Evolutionary conservation across 2,113 vertebrate species (phyloP).

Genomic region (Corythornis vintsioides): DNA sequence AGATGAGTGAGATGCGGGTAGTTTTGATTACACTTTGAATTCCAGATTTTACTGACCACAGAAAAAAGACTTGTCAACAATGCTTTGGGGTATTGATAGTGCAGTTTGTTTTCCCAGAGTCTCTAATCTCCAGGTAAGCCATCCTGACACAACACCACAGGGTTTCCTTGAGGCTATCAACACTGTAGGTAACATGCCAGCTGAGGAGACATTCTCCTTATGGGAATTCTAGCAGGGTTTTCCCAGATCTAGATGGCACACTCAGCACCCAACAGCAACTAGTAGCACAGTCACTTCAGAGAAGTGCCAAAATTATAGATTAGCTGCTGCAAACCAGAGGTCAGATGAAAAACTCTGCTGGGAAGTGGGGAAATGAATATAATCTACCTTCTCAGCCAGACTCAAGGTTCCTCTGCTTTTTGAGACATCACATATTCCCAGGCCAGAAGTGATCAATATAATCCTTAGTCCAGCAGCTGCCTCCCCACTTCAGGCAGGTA

Average conservation of each 20-base stretch:
- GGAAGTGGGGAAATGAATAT: not conserved
- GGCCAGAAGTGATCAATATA: not conserved
- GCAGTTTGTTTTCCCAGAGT: not conserved
- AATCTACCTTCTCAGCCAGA: not conserved
- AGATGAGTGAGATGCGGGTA: not conserved
- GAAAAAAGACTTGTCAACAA: not conserved
- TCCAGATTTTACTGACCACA: not conserved
- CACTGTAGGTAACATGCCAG: accelerated
- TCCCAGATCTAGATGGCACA: not conserved
- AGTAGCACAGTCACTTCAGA: not conserved
- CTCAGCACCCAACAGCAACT: not conserved
- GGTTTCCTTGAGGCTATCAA: not conserved
- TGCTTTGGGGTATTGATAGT: not conserved
- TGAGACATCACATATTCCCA: not conserved
- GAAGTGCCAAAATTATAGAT: not conserved
- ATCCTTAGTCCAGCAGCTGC: not conserved
- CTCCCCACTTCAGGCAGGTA: not conserved
- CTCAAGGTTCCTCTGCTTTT: not conserved
- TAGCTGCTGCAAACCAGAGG: not conserved
- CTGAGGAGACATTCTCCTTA: not conserved
- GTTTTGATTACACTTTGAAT: not conserved
- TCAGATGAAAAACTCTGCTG: not conserved
- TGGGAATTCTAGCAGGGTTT: not conserved
- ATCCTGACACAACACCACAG: not conserved
- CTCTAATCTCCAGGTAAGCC: not conserved